Base-by-base conservation (phyloP, 2,797 vertebrate species). In the Sarcoramphus papa region DNA sequence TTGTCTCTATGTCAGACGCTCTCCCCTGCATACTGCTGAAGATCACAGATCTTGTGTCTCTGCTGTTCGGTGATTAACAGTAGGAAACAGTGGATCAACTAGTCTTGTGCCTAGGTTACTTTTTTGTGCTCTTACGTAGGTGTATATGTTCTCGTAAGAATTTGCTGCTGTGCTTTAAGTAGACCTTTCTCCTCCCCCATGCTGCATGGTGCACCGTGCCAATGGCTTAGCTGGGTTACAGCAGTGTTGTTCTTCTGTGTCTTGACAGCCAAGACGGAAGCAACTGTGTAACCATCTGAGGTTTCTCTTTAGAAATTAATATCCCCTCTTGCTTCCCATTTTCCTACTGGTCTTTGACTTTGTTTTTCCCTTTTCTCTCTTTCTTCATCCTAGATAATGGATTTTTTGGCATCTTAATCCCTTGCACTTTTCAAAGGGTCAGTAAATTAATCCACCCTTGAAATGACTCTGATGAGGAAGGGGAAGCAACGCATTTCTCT, bases 321-420 rank as follows among this genome's bases (percentile, higher is more conserved):
- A 33, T 35, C 50, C 15, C 12, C 22, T 86, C 78, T 91, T 70
- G n/a, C 72, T 81, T 94, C 40, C 50, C 50, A 19, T 84, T 93
- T 95, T 86, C 43, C 73, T 92, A 0, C 57, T 86, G 43, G 3
- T 67, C 57, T 91, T 74, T 54, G 35, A 5, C 10, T 33, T 4
- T 27, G 12, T 53, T 65, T 85, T 27, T 0, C 5, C 13, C 8
- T 74, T 79, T 56, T 79, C 6, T 82, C 12, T 48, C 27, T 88
- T 62, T 85, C 65, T 67, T 88, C 56, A n/a, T 67, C 70, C 31
- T 50, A 56, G 6, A 48, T 83, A 48, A 77, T 33, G 47, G 37
- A 31, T 75, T 75, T 92, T 92, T 95, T 86, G 73, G 48, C 85
- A 12, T 90, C 47, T 82, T 72, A 90, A 78, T 85, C 28, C 54